These are phyloP conservation scores for Tylochromis polylepis DNA, from an alignment of 2,113 vertebrate species.

Conservation along the genomic window DNA sequence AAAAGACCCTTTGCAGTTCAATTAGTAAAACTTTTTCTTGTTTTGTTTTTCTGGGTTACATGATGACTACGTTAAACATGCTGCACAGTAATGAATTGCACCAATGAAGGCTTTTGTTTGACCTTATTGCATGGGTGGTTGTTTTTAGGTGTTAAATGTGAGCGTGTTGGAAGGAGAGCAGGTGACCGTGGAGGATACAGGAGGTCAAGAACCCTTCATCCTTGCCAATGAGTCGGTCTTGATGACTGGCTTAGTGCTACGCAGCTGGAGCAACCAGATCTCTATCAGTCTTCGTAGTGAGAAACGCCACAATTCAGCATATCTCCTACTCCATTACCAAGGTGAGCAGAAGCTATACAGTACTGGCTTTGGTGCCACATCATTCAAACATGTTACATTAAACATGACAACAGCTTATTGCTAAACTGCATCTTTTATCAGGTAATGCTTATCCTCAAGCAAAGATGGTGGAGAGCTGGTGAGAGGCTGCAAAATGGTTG, in stretches of 20 bases:
- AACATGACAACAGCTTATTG: background rate
- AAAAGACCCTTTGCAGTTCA: background rate
- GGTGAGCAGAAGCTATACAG: conserved; percentile 66
- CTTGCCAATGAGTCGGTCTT: conserved; percentile 91
- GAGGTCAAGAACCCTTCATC: conserved; percentile 78
- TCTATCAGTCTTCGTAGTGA: conserved; percentile 83
- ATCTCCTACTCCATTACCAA: conserved; percentile 86
- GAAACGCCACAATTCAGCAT: conserved; percentile 72
- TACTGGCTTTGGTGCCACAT: background rate
- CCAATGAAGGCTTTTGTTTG: background rate
- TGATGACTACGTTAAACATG: no score
- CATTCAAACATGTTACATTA: background rate
- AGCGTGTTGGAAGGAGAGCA: conserved; percentile 82
- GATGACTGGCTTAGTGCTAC: conserved; percentile 86
- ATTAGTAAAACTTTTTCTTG: background rate
- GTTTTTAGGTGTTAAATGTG: conserved; percentile 85
- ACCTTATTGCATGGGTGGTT: background rate
- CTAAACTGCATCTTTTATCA: background rate
- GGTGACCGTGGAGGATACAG: conserved; percentile 83
- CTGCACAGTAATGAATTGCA: background rate
- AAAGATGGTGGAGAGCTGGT: background rate
- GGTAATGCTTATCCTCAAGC: background rate
- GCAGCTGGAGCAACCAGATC: conserved; percentile 91
- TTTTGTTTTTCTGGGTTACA: background rate
- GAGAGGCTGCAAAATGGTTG: background rate